Evolutionary conservation across 2,797 vertebrate genomes (phyloP), one percentile per base, ranked within the genome.

Genomic region (Euthynnus affinis): DNA sequence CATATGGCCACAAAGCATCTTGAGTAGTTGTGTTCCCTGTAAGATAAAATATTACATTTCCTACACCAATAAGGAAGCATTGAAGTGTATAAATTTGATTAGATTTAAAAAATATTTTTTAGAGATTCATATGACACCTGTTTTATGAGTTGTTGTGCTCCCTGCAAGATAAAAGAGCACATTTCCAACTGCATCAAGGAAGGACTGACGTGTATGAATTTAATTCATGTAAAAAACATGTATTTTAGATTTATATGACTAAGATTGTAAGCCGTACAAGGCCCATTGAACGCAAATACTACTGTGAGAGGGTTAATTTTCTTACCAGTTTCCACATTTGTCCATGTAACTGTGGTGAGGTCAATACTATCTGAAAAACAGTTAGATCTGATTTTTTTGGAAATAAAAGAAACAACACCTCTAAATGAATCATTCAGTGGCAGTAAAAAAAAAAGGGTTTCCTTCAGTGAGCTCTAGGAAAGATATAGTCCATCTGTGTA

Each of bases 61-160:
- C 22, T 9, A 23, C 1, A 22, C 17, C 42, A n/a, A 59, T 4
- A 44, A 12, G 52, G 44, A 29, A 29, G 34, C 17, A 22, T 13
- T 2, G 18, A n/a, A 49, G 9, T 18, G 4, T 37, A 14, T 22
- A 17, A 29, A 56, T 25, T 27, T 18, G 0, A 27, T n/a, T n/a
- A n/a, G n/a, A n/a, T n/a, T n/a, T n/a, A 3, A 8, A 20, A 20
- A 18, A 20, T 14, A 8, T 18, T 8, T 1, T 5, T 59, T 58
- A 22, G 13, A 18, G 56, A 55, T 55, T 25, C 5, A 55, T 8
- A 1, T 37, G 40, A 25, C 20, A n/a, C n/a, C n/a, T n/a, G n/a
- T n/a, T n/a, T n/a, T n/a, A n/a, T n/a, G 7, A 56, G 9, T 0
- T 29, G 6, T 1, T 37, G 0, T 1, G 17, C 0, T 25, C 0